Base-by-base conservation (phyloP, 2,797 vertebrate species). In the Sebastes matsubarae region DNA sequence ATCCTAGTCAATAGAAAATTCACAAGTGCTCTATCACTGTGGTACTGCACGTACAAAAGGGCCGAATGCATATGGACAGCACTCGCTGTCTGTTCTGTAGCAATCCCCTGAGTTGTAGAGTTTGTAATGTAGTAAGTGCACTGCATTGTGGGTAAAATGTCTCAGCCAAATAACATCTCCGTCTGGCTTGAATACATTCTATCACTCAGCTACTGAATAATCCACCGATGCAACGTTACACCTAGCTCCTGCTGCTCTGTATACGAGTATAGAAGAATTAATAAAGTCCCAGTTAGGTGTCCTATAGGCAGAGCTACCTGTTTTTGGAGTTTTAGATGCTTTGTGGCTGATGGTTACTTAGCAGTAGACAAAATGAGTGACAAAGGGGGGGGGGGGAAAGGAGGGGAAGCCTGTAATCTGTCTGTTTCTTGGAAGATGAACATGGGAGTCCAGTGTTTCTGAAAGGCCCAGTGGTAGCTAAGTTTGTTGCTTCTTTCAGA, bases 51-150 rank as follows among this genome's bases (percentile, higher is more conserved):
- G 77, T 88, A 92, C 55, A 91, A 90, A 92, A 91, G 22, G 65
- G 75, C 66, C 75, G 83, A 78, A 90, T 70, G 57, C 60, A 75
- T 64, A 64, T 66, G 42, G 74, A 81, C 78, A 84, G 84, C 79
- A 81, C 75, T 84, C 29, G 72, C 72, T 74, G 77, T 61, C 73
- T 72, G 74, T 69, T 86, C 65, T 79, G 29, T 63, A 79, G 70
- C 68, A 87, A 87, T 83, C 81, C 93, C 93, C 93, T 94, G 93
- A 94, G 93, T 91, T 88, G 8, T 77, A 61, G 61, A 61, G 77
- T 79, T 81, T 83, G 58, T 79, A 30, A 36, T 79, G 73, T 76
- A 72, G 67, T 89, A 90, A 91, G 88, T 79, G 82, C 83, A 91
- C 85, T 88, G 81, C 42, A 79, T 75, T 79, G 27, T 83, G 73